Evolutionary conservation across 1,140 invertebrate genomes (phyloP), one percentile per base, ranked within the genome.

Genomic region (Drosophila ohnishii): DNA sequence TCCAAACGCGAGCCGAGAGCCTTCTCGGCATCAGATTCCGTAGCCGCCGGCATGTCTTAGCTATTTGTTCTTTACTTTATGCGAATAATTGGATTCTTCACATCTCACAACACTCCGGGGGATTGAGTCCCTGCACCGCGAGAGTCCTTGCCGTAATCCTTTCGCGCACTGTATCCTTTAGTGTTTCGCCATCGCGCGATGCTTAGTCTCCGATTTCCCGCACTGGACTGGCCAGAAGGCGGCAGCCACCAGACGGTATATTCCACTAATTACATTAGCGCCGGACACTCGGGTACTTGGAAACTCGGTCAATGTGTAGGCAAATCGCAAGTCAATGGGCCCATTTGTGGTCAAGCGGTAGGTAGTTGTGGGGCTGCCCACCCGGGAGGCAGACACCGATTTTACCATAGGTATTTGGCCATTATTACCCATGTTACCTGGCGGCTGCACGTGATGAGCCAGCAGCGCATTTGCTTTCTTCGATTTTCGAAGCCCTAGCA

Each of bases 191-290:
- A 47, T 58, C 45, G 37, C 25, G 51, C 79, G 90, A 82, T 90
- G 90, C 78, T 78, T 40, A 58, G 71, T 67, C 74, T 78, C 61
- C 75, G 82, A 91, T 90, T 87, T 80, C 74, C 85, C 78, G 76
- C 76, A 75, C 60, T 78, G 57, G 74, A 91, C 90, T 91, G 83
- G 30, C 40, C 14, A 22, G 55, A 76, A 73, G 64, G 61, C 69
- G 51, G 51, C 45, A 40, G 58, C 55, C 59, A 59, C 74, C 35
- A 56, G 74, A 64, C 72, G 81, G 76, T 91, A 90, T 90, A 91
- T 88, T 85, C 63, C 76, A 74, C 87, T 91, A 91, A 91, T 91
- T 91, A 90, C 90, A 91, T 91, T 91, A 91, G 78, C 70, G 84
- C 34, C 64, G 55, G 50, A 37, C 44, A 28, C 50, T 53, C 11